phyloP scores from a whole-genome alignment of 2,797 vertebrate species.

The Acanthurus leucopareius region DNA sequence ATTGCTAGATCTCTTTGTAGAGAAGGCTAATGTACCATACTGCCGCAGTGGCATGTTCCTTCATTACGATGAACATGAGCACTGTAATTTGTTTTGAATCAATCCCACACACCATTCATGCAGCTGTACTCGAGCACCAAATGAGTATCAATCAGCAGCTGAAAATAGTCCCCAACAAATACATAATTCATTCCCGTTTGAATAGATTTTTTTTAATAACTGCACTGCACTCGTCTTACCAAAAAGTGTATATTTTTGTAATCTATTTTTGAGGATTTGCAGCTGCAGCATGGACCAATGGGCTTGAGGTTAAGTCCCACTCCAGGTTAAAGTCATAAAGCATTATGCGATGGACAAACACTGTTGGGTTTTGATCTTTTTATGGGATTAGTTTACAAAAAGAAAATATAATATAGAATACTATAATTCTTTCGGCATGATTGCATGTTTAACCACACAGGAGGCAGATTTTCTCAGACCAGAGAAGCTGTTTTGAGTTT shows the following conservation, averaged over 20 bases:
- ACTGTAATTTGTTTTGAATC: neutral
- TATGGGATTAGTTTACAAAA: neutral
- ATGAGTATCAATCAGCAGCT: slow-evolving; percentile 5
- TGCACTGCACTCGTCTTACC: neutral
- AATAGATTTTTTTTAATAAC: neutral
- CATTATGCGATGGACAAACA: neutral
- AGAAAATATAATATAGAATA: neutral
- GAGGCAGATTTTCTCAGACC: slow-evolving; percentile 12
- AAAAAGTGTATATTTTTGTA: neutral
- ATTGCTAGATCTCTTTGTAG: no score
- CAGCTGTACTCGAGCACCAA: neutral
- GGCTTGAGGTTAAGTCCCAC: neutral
- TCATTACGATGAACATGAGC: neutral
- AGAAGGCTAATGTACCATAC: neutral
- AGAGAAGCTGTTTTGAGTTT: slow-evolving; percentile 21
- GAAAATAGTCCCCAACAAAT: slow-evolving; percentile 6
- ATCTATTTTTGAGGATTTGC: neutral
- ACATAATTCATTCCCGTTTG: neutral
- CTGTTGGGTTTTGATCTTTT: neutral
- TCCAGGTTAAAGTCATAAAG: neutral
- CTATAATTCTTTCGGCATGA: slow-evolving; percentile 8
- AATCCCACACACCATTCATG: neutral
- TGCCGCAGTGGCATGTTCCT: neutral
- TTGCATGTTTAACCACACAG: slow-evolving; percentile 11
- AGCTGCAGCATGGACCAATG: neutral